These are phyloP conservation scores for Schizopygopsis pylzovi DNA, from an alignment of 2,797 vertebrate species.

Conservation along the genomic window DNA sequence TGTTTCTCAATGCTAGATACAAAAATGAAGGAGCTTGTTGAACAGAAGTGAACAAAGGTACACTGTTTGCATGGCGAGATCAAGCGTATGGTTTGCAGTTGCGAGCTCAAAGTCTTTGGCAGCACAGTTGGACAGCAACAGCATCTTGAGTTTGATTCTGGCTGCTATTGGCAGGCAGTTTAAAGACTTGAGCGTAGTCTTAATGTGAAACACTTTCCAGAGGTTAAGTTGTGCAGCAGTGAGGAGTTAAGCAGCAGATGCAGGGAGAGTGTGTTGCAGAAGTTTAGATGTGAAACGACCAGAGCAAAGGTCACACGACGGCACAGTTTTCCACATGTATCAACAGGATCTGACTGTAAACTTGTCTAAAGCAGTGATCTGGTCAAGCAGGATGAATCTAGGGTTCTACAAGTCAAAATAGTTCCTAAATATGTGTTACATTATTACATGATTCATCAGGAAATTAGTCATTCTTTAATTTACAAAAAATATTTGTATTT, in stretches of 20 bases:
- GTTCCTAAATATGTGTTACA: background rate
- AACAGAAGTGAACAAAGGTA: background rate
- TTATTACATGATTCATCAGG: background rate
- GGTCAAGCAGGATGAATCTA: background rate
- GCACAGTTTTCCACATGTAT: conserved; percentile 4
- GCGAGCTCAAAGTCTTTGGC: background rate
- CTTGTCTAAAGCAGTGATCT: background rate
- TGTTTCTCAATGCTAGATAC: background rate
- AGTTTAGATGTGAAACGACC: conserved; percentile 14
- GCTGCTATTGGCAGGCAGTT: background rate
- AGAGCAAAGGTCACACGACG: background rate
- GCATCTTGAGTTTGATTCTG: conserved; percentile 9
- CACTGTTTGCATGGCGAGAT: background rate
- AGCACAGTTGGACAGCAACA: background rate
- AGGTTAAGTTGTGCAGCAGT: conserved; percentile 1
- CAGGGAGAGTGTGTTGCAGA: background rate
- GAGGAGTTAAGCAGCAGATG: conserved; percentile 9
- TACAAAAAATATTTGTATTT: background rate
- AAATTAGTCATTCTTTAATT: background rate
- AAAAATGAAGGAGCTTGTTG: background rate
- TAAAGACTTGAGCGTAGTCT: background rate
- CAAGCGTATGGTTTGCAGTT: background rate
- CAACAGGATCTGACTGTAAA: background rate
- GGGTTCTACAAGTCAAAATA: background rate
- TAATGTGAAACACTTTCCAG: conserved; percentile 4